phyloP scores from a whole-genome alignment of 2,113 vertebrate species.

The Calyptomena viridis region DNA sequence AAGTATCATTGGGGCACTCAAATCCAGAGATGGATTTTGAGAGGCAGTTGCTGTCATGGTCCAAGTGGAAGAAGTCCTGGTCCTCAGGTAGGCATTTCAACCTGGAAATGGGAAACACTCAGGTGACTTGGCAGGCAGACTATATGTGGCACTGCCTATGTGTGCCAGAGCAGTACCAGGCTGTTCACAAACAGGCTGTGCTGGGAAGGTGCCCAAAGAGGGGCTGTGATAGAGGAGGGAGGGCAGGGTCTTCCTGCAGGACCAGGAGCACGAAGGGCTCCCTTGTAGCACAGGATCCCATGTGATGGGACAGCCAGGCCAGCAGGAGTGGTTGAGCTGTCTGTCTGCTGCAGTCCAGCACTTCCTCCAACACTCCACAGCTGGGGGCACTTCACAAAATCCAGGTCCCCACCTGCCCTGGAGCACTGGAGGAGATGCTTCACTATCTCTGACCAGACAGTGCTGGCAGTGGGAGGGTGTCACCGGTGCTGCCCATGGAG shows the following conservation, averaged over 20 bases:
- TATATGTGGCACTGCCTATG: accelerated
- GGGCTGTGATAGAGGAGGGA: background rate
- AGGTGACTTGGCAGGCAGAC: background rate
- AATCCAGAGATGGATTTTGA: background rate
- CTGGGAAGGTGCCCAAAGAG: background rate
- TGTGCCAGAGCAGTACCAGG: background rate
- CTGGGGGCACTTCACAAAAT: background rate
- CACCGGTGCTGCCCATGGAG: accelerated
- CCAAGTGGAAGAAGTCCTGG: background rate
- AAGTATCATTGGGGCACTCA: background rate
- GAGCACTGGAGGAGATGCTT: background rate
- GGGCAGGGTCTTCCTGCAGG: background rate
- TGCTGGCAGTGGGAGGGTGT: background rate
- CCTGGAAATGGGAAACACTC: background rate
- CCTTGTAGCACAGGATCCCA: background rate
- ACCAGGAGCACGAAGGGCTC: background rate
- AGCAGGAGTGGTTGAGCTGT: accelerated
- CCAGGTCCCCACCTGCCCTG: background rate
- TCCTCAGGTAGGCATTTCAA: background rate
- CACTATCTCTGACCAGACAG: background rate
- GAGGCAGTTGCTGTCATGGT: background rate
- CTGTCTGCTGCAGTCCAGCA: background rate
- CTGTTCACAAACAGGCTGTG: background rate
- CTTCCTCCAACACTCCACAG: background rate
- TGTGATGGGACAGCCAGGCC: accelerated